Evolutionary conservation across 2,888 invertebrate genomes (phyloP).

Genomic region (Thereva unica): DNA sequence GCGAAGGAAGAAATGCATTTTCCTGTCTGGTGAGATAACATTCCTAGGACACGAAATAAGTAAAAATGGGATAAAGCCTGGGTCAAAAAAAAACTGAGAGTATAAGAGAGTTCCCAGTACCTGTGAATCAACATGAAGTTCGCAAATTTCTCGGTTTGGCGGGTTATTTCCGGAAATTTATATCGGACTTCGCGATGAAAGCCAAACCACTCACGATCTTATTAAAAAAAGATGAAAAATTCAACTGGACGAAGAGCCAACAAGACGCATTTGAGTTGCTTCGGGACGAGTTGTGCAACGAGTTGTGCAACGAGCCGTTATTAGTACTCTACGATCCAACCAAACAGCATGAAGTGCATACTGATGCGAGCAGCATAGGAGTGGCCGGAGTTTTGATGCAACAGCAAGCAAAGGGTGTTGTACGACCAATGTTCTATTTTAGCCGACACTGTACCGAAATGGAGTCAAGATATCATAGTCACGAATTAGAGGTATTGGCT

Average conservation of each 20-base stretch:
- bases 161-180: constrained; percentile 13
- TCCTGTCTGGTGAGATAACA: constrained; percentile 38
- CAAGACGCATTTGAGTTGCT: constrained; percentile 36
- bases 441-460: too few relatives aligned
- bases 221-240: constrained; percentile 30
- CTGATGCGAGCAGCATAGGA: constrained; percentile 50
- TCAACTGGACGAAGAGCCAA: constrained; percentile 35
- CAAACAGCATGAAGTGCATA: constrained; percentile 48
- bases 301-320: constrained; percentile 43
- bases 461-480: not conserved
- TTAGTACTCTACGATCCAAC: constrained; percentile 45
- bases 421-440: too few relatives aligned
- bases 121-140: not conserved
- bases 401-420: too few relatives aligned
- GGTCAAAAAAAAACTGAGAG: constrained; percentile 20
- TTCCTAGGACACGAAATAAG: constrained; percentile 39
- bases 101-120: not conserved
- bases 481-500: constrained; percentile 38
- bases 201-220: constrained; percentile 33
- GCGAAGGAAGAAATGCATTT: constrained; percentile 39
- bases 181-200: not conserved
- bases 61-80: constrained; percentile 39
- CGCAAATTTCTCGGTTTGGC: constrained; percentile 4
- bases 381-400: too few relatives aligned
- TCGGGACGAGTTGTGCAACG: constrained; percentile 42